Evolutionary conservation across 2,888 invertebrate species (phyloP).

Genomic region (Noctua pronuba): DNA sequence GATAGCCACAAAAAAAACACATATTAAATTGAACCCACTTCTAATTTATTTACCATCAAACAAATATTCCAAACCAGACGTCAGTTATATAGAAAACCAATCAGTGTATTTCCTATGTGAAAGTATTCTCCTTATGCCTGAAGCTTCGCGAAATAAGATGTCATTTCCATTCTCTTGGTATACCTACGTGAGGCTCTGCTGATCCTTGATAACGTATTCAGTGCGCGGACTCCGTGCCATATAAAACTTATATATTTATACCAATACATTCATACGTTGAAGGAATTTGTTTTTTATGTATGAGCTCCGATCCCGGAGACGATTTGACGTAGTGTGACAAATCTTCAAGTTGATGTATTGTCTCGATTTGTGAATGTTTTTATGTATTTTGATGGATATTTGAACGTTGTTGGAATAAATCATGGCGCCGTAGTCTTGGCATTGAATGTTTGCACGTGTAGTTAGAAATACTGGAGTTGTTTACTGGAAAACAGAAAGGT

Average conservation of each 20-base stretch:
- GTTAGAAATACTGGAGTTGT: neutral
- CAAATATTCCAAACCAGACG: slow-evolving; percentile 17
- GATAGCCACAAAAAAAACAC: neutral
- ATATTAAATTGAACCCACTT: neutral
- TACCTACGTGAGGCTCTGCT: slow-evolving; percentile 53
- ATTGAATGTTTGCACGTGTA: neutral
- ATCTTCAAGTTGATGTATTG: slow-evolving; percentile 56
- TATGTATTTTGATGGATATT: slow-evolving; percentile 28
- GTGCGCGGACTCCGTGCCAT: slow-evolving; percentile 49
- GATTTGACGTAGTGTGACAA: slow-evolving; percentile 54
- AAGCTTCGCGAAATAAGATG: slow-evolving; percentile 56
- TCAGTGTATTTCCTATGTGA: slow-evolving; percentile 63
- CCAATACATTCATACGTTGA: slow-evolving; percentile 57
- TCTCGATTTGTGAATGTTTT: slow-evolving; percentile 33
- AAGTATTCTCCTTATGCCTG: slow-evolving; percentile 38
- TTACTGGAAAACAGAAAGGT: neutral
- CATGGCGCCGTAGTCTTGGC: neutral
- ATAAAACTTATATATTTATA: slow-evolving; percentile 61
- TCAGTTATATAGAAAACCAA: slow-evolving; percentile 56
- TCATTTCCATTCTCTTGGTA: slow-evolving; percentile 58
- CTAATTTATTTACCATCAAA: slow-evolving; percentile 17
- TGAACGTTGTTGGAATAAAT: slow-evolving; percentile 32
- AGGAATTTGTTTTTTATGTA: slow-evolving; percentile 62
- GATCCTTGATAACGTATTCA: slow-evolving; percentile 62
- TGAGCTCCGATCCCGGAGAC: slow-evolving; percentile 46